A percentile compares a stretch with the other conserved stretches of the same genome.
Conservation (phyloP, 2,797 vertebrate genomes). For the Schizopygopsis malacanthus region DNA sequence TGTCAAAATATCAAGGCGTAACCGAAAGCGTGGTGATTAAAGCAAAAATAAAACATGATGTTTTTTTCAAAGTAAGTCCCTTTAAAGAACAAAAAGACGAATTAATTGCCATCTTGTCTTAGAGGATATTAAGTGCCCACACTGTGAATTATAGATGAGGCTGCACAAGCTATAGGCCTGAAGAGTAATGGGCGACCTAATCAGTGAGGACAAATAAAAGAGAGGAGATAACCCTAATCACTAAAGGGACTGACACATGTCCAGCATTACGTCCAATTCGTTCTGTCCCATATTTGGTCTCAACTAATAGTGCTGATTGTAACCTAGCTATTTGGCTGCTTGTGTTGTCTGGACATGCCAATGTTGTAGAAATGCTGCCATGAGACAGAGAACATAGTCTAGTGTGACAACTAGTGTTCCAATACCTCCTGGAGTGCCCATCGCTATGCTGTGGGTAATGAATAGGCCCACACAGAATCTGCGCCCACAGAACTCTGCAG, state of each 20-base stretch:
- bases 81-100: constrained; percentile 78
- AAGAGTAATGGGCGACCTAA: constrained; percentile 63
- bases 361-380: constrained; percentile 26
- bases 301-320: constrained; percentile 48
- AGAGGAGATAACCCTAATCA: constrained; percentile 56
- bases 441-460: constrained; percentile 31
- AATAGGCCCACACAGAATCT: background rate
- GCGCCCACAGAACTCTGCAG: background rate
- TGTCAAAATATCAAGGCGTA: constrained; percentile 64
- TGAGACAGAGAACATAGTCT: constrained; percentile 11
- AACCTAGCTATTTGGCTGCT: constrained; percentile 39
- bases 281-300: constrained; percentile 20
- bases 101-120: constrained; percentile 73
- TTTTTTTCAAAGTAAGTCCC: constrained; percentile 68
- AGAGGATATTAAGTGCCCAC: constrained; percentile 65
- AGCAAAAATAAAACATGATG: constrained; percentile 75
- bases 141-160: constrained; percentile 74
- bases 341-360: constrained; percentile 55
- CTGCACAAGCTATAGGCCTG: constrained; percentile 54
- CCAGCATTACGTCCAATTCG: constrained; percentile 16
- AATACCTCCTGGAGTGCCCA: constrained; percentile 19
- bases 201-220: constrained; percentile 59
- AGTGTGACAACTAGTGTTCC: constrained; percentile 35
- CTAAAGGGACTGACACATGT: constrained; percentile 34
- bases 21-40: constrained; percentile 72